Evolutionary conservation across 2,888 invertebrate species (phyloP), one percentile per base, ranked within the genome.

Genomic region (Odiellus spinosus): DNA sequence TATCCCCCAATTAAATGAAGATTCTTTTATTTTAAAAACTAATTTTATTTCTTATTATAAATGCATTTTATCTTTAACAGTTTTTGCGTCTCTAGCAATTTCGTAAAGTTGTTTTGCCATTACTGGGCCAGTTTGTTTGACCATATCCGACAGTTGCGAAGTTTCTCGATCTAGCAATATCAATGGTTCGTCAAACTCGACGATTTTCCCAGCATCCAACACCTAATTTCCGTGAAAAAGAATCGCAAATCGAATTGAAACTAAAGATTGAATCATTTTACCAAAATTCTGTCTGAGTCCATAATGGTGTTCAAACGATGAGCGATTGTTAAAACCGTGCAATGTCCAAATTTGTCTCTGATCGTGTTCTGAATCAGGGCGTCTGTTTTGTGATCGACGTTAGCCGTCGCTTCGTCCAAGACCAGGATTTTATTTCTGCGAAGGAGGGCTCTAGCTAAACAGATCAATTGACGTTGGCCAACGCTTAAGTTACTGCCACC

Each of bases 331-430:
- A 55, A 33, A 12, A 55, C 53, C 5, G 56, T 56, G 64, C 86
- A 88, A 17, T 78, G 69, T 12, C 73, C 72, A 62, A 90, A 90
- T 60, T 82, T 80, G 36, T 71, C 72, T 46, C 86, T 72, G 48
- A 90, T 86, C 0, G 87, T 84, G 60, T 72, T 73, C 65, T 87
- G 88, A 59, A 88, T 88, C 48, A 88, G 71, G 41, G 74, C 40
- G 44, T 56, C 56, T 2, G 56, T 56, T 6, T 50, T 52, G n/a
- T 83, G 83, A 68, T 90, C 88, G 3, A 90, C 86, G 63, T 88
- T 90, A 1, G 90, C 88, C 0, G 90, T 90, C n/a, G 90, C 90
- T 66, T 91, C 91, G 62, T 91, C 90, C 56, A 91, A 71, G 55
- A 90, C 80, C 1, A 91, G 71, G 55, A 91, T 80, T 55, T 76